Base-by-base conservation (phyloP, 2,113 vertebrate species). In the Gila orcuttii region DNA sequence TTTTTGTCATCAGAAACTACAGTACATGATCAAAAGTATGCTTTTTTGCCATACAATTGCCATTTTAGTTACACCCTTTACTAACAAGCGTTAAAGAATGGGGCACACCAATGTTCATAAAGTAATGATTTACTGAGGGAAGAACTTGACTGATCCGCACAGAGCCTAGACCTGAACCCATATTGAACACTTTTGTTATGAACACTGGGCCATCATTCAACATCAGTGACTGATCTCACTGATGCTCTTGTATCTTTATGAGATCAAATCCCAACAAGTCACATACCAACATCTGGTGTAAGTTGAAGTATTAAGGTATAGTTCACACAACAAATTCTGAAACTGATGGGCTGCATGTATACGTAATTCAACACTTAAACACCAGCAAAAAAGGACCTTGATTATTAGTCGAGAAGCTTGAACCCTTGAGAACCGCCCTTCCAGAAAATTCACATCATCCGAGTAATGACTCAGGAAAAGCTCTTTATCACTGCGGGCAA, bases 391-490 rank as follows among this genome's bases (percentile, higher is more conserved):
- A 82, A 42, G 3, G 50, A 12, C 33, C n/a, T 52, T 73, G 77
- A 86, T 60, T 47, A 80, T 73, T 83, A 57, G 52, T 64, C 15
- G 21, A 74, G 74, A 64, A 10, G 74, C 55, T 31, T 4, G 28
- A 62, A 8, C 47, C 36, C 36, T 71, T 87, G 82, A 83, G 86
- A 87, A 79, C 47, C 33, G 23, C 50, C 7, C 64, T 73, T 87
- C 21, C 3, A 74, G 39, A 73, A 36, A 62, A 36, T 89, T 85
- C 88, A 86, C 82, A 86, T 73, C 69, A 59, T 59, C 82, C 13
- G 69, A 9, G 52, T 25, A 62, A 86, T 52, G 71, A 82, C 85
- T 86, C 68, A 77, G 78, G 82, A 85, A 88, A 79, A 79, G 78
- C 57, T 69, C 74, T 62, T 86, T 82, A 86, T 57, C 78, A 19